phyloP scores from a whole-genome alignment of 2,888 invertebrate genomes.

The Lepidocyrtoides sp. region DNA sequence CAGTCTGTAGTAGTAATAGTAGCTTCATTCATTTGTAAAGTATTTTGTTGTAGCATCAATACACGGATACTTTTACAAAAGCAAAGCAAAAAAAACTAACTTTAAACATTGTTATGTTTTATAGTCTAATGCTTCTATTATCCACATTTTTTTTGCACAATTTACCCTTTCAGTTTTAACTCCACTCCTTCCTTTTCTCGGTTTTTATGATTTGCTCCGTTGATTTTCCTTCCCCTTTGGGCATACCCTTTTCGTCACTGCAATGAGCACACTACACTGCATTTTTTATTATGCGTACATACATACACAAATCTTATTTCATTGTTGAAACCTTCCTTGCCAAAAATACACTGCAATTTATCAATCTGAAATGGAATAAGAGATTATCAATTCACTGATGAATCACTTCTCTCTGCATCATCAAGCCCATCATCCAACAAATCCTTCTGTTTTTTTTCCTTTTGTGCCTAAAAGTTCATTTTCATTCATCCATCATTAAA shows the following conservation, averaged over 20 bases:
- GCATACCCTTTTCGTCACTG: background rate
- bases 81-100: too few species aligned
- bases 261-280: conserved; percentile 7
- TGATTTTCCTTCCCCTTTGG: conserved; percentile 60
- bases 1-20: too few species aligned
- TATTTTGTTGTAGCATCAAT: too few species aligned
- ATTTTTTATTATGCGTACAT: too few species aligned
- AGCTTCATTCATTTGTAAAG: too few species aligned
- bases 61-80: too few species aligned
- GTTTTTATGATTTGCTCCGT: conserved; percentile 27
- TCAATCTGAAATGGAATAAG: conserved; percentile 10
- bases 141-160: background rate
- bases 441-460: background rate
- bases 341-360: background rate
- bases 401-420: background rate
- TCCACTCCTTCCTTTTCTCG: conserved; percentile 53
- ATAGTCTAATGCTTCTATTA: background rate
- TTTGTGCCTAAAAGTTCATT: conserved; percentile 29
- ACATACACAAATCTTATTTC: background rate
- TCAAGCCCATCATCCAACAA: background rate
- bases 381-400: background rate
- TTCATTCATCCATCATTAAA: conserved; percentile 35
- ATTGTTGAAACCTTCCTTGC: background rate
- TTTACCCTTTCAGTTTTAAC: conserved; percentile 34
- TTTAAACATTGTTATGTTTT: too few species aligned